These are phyloP conservation scores for Thecophora atra DNA, from an alignment of 2,888 invertebrate genomes.

Conservation along the genomic window DNA sequence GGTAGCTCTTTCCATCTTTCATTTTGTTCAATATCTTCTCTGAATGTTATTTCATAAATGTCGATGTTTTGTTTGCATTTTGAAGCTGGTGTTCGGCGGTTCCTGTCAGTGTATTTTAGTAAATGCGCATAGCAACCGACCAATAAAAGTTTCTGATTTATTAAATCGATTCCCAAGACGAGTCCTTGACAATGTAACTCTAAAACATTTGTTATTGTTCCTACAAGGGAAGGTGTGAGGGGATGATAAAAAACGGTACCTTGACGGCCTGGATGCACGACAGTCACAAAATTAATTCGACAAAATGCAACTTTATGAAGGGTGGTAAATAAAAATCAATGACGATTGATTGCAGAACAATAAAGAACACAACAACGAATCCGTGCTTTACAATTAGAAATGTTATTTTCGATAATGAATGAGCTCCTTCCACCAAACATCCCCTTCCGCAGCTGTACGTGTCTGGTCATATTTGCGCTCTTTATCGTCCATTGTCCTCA, in stretches of 20 bases:
- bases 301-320: background rate
- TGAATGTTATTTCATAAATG: background rate
- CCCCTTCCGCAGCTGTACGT: background rate
- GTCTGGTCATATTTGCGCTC: constrained; percentile 1
- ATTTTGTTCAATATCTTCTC: background rate
- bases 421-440: background rate
- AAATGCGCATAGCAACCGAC: background rate
- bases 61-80: background rate
- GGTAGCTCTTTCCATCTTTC: background rate
- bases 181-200: constrained; percentile 29
- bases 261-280: constrained; percentile 34
- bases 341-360: background rate
- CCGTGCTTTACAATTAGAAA: constrained; percentile 6
- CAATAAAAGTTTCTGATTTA: constrained; percentile 28
- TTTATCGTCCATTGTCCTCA: background rate
- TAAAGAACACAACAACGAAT: background rate
- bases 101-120: no score
- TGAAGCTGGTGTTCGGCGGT: background rate
- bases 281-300: constrained; percentile 26
- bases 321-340: constrained; percentile 7
- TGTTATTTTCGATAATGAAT: no score
- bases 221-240: constrained; percentile 21
- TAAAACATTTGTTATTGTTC: constrained; percentile 32
- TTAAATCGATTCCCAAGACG: constrained; percentile 24
- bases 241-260: constrained; percentile 35